These are phyloP conservation scores for Linnaemya vulpina DNA, from an alignment of 2,888 invertebrate species.

Conservation along the genomic window DNA sequence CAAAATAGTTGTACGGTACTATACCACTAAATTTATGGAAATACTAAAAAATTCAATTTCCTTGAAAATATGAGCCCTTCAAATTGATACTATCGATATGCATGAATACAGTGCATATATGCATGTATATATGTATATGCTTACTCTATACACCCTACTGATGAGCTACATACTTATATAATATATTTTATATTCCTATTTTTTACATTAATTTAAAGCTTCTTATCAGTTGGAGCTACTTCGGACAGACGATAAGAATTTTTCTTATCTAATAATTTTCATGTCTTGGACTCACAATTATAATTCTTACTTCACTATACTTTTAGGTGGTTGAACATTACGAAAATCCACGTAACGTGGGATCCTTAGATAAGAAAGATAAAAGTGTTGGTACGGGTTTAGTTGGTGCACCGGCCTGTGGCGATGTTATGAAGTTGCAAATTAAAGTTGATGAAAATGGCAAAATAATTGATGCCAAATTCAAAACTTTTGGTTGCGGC, in stretches of 20 bases:
- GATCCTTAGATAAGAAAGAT: slow-evolving; percentile 97
- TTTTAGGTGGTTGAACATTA: slow-evolving; percentile 98
- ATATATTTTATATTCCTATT: background rate
- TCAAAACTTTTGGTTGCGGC: slow-evolving; percentile 99
- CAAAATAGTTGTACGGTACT: no score
- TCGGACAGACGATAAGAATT: slow-evolving; percentile 6
- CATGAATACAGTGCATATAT: no score
- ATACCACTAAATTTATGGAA: no score
- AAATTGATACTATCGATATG: no score
- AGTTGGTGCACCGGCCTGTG: slow-evolving; percentile 99
- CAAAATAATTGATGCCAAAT: slow-evolving; percentile 98
- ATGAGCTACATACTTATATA: no score
- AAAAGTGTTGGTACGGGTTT: slow-evolving; percentile 97
- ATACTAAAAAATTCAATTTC: no score
- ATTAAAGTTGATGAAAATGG: slow-evolving; percentile 95
- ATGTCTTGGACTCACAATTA: slow-evolving; percentile 18
- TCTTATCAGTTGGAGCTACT: slow-evolving; percentile 31
- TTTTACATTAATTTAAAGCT: slow-evolving; percentile 24
- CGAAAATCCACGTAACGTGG: slow-evolving; percentile 99
- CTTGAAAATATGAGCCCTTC: no score
- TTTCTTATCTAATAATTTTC: slow-evolving; percentile 21
- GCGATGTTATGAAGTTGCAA: slow-evolving; percentile 99
- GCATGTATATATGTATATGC: no score
- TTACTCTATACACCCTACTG: no score
- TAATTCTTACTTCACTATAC: slow-evolving; percentile 7